phyloP scores from a whole-genome alignment of 2,888 invertebrate species.

The Hecatera dysodea region DNA sequence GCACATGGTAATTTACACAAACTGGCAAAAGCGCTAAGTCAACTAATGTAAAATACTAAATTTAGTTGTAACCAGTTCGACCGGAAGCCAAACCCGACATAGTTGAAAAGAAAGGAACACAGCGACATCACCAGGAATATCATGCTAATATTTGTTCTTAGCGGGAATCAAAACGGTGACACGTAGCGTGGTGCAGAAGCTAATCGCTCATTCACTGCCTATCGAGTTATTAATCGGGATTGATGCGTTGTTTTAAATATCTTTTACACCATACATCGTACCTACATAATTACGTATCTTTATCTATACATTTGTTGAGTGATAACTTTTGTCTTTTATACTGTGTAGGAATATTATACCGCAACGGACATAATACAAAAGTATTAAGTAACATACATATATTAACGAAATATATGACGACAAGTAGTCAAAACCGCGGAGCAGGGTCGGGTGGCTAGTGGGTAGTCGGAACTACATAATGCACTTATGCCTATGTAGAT shows the following conservation, averaged over 20 bases:
- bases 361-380: not conserved
- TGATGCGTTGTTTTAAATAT: not conserved
- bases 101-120: not conserved
- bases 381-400: not conserved
- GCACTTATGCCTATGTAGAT: conserved; percentile 16
- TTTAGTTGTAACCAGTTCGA: not conserved
- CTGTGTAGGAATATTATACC: too few species aligned
- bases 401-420: not conserved
- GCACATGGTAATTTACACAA: not conserved
- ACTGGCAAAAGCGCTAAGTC: not conserved
- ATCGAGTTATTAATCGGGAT: not conserved
- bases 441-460: not conserved
- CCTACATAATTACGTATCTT: not conserved
- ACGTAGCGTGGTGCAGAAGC: not conserved
- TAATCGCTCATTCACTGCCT: not conserved
- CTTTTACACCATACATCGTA: not conserved
- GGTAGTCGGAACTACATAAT: conserved; percentile 9
- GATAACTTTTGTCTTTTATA: not conserved
- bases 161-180: not conserved
- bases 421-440: not conserved
- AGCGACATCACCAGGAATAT: not conserved
- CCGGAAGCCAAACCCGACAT: not conserved
- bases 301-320: not conserved
- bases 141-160: not conserved
- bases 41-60: not conserved